phyloP scores from a whole-genome alignment of 2,888 invertebrate genomes.

The Amphipyra tragopoginis region DNA sequence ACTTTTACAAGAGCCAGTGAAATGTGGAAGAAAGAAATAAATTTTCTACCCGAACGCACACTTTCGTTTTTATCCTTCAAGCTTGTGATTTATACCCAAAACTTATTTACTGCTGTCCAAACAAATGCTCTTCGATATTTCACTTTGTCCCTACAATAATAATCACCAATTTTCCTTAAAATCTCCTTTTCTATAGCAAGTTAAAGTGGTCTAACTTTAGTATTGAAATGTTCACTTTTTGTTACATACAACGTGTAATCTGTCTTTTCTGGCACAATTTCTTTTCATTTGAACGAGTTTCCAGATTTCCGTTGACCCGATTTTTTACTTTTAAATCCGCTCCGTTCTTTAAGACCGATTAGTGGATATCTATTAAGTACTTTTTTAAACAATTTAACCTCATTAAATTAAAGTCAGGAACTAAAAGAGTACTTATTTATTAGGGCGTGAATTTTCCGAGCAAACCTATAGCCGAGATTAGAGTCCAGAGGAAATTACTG shows the following conservation, averaged over 20 bases:
- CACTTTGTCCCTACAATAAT: conserved; percentile 55
- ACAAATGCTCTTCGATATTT: conserved; percentile 50
- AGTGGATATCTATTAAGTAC: conserved; percentile 13
- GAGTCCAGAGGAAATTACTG: conserved; percentile 73
- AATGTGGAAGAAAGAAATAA: conserved; percentile 83
- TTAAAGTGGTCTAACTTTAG: conserved; percentile 41
- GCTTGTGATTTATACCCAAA: conserved; percentile 79
- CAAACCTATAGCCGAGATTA: conserved; percentile 63
- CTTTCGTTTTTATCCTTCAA: conserved; percentile 83
- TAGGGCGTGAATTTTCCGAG: conserved; percentile 61
- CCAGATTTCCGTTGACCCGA: conserved; percentile 4
- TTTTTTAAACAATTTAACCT: conserved; percentile 45
- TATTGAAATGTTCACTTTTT: conserved; percentile 68
- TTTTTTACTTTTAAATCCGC: conserved; percentile 17
- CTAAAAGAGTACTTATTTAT: conserved; percentile 54
- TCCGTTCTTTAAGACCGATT: conserved; percentile 15
- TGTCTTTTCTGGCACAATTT: conserved; percentile 35
- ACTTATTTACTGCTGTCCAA: conserved; percentile 63
- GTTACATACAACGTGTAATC: conserved; percentile 53
- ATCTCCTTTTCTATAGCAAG: conserved; percentile 25
- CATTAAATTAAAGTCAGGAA: conserved; percentile 51
- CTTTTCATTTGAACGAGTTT: conserved; percentile 18
- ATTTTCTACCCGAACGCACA: conserved; percentile 82
- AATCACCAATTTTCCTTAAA: conserved; percentile 50
- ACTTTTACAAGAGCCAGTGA: conserved; percentile 82